Base-by-base conservation (phyloP, 2,797 vertebrate genomes). In the Acrossocheilus fasciatus region DNA sequence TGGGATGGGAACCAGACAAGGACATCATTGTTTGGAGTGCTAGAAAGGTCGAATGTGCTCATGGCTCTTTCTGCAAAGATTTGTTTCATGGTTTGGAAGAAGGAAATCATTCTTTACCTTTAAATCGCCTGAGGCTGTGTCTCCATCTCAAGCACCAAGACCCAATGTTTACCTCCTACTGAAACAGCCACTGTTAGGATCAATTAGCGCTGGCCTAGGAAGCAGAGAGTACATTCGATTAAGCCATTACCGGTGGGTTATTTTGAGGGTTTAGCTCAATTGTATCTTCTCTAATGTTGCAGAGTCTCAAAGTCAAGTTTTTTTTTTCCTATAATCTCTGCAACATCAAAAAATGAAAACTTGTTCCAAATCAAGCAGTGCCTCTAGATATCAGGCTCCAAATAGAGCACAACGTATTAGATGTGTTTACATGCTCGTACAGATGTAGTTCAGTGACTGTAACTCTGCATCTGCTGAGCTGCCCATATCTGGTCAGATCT, bases 151-250 rank as follows among this genome's bases (percentile, higher is more conserved):
- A 73, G 30, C 30, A 74, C 36, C 17, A 52, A 39, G 41, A 30
- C 30, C 34, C 50, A 70, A 41, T 82, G 69, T 81, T 81, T 87
- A 64, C 50, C n/a, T 86, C 64, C 17, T 76, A 66, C 64, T 82
- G 87, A 90, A 88, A 82, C 2, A 47, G 30, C 70, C 64, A 82
- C 78, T 89, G 86, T 92, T 88, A 47, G 30, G n/a, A 72, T 76
- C 70, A 88, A 86, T 89, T 81, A 83, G 79, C 64, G 54, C 52
- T 81, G 54, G 15, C 34, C 64, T 81, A 69, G 52, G 50, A 88
- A 90, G 83, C 50, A 45, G 6, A 64, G 82, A 87, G 87, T 86
- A 92, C 86, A 90, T 88, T 91, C 36, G 81, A 90, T 91, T 88
- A 88, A 88, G 64, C 81, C 54, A 88, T 91, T 90, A 89, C 81